These are phyloP conservation scores for Hemicentrotus pulcherrimus DNA, from an alignment of 35 echinoderm and acorn worm genomes.

Conservation along the genomic window DNA sequence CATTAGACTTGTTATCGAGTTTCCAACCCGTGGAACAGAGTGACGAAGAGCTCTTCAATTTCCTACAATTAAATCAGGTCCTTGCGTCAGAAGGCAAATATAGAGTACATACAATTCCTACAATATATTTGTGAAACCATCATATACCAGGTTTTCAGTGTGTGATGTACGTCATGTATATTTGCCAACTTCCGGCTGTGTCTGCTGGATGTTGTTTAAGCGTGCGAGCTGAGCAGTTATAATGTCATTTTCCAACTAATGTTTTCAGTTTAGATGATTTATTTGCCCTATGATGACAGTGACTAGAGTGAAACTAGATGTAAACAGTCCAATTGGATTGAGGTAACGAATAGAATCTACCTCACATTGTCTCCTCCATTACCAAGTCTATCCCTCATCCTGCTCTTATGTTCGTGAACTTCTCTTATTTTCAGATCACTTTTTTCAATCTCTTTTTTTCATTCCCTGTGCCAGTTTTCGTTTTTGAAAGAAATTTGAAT, in stretches of 20 bases:
- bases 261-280: background rate
- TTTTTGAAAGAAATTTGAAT: background rate
- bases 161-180: conserved; percentile 3
- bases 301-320: background rate
- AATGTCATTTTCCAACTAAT: background rate
- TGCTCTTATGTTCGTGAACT: background rate
- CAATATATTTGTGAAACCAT: background rate
- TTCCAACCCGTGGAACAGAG: background rate
- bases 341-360: background rate
- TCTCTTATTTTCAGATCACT: background rate
- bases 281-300: background rate
- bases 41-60: background rate
- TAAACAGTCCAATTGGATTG: background rate
- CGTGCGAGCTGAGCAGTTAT: background rate
- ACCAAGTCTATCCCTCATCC: background rate
- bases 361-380: background rate
- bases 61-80: conserved; percentile 17
- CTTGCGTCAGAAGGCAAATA: background rate
- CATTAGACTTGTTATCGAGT: background rate
- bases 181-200: conserved; percentile 15
- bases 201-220: background rate
- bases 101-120: background rate
- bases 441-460: background rate
- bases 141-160: conserved; percentile 9
- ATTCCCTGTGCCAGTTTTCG: background rate